Evolutionary conservation across 92 coral and sea anemone genomes (phyloP).

Genomic region (Plumapathes pennacea): DNA sequence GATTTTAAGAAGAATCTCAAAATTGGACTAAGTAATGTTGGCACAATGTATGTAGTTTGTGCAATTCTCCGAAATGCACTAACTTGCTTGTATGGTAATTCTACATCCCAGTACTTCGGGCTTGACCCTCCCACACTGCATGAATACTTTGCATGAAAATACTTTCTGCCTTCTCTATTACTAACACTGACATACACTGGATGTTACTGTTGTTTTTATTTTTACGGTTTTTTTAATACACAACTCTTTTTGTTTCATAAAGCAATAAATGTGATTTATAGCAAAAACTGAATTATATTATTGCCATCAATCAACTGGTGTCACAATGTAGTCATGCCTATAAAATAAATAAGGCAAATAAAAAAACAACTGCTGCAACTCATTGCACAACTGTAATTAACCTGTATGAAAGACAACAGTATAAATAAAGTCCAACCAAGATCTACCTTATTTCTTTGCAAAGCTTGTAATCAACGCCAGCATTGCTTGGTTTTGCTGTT

Average conservation of each 20-base stretch:
- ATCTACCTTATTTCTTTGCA: slow-evolving; percentile 19
- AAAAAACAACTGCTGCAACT: too few relatives aligned
- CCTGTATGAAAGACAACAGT: too few relatives aligned
- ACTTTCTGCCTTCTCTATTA: neutral
- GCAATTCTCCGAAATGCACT: slow-evolving; percentile 2
- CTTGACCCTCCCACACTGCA: slow-evolving; percentile 2
- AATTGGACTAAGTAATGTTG: slow-evolving; percentile 5
- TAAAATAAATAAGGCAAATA: too few relatives aligned
- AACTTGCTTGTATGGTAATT: neutral
- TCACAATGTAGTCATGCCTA: too few relatives aligned
- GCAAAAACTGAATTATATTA: neutral
- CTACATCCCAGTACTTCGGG: neutral
- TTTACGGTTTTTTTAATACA: too few relatives aligned
- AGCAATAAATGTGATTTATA: neutral
- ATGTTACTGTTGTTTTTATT: too few relatives aligned
- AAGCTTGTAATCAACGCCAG: slow-evolving; percentile 10
- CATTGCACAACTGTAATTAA: too few relatives aligned
- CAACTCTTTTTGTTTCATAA: neutral
- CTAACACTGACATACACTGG: too few relatives aligned
- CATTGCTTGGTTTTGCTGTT: slow-evolving; percentile 6
- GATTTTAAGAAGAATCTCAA: slow-evolving; percentile 19
- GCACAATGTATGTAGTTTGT: neutral
- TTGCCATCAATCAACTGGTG: too few relatives aligned
- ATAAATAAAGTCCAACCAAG: too few relatives aligned
- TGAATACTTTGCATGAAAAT: slow-evolving; percentile 10